Base-by-base conservation (phyloP, 2,797 vertebrate genomes). In the Tarsius wallacei region DNA sequence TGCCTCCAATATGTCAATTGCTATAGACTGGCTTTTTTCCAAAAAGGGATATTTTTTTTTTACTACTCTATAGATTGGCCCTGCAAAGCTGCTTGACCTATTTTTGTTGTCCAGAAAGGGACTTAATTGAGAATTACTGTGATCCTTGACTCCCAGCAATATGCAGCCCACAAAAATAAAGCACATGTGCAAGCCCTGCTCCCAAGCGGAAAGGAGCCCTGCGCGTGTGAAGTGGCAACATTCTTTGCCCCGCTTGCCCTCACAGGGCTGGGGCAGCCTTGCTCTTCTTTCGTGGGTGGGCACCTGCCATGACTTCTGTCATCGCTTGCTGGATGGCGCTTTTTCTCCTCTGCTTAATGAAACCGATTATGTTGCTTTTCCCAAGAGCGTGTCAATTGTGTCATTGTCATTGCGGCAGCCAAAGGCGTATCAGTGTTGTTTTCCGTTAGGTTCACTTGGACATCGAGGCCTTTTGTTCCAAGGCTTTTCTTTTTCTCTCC, bases 391-490 rank as follows among this genome's bases (percentile, higher is more conserved):
- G 94, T 81, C 93, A 77, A 81, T 91, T 93, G 86, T 96, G 85
- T 82, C 55, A 71, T 71, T 84, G 70, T 96, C 83, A 95, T 31
- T 66, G 12, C 24, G 64, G 77, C n/a, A 83, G 77, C 22, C 59
- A 91, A 68, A 94, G 49, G 31, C 71, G 59, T 21, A 76, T 93
- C 28, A 68, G 68, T 97, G 85, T 93, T 78, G 80, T 59, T 91
- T 74, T 88, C 61, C 94, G 63, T 86, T 96, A 89, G 82, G 66
- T 80, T 84, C 47, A 31, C 77, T 90, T 87, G 90, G 53, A 97
- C 96, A 97, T 77, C 36, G 49, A 85, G 77, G 70, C 4, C 11
- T 93, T 90, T 95, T 81, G 88, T 95, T 92, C 55, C 31, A 81
- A 96, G 47, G 17, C 70, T 57, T 85, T 87, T 97, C 15, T 88